These are phyloP conservation scores for Zosterops borbonicus DNA, from an alignment of 2,113 vertebrate genomes.

Conservation along the genomic window DNA sequence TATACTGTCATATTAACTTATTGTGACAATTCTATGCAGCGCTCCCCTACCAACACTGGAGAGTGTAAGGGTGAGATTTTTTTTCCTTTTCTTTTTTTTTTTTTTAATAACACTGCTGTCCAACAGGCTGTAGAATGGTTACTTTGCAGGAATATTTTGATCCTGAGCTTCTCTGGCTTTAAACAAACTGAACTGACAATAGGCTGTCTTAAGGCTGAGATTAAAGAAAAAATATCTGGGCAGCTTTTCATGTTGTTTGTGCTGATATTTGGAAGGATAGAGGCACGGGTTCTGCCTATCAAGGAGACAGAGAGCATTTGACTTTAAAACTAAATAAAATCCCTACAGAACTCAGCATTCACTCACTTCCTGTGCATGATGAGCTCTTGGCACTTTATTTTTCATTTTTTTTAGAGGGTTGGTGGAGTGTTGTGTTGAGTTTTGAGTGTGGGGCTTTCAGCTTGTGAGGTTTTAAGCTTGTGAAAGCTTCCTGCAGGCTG, in stretches of 20 bases:
- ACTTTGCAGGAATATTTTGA: neutral
- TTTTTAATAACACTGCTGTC: neutral
- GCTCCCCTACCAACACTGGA: neutral
- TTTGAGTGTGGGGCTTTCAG: neutral
- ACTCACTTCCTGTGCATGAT: neutral
- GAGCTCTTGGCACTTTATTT: neutral
- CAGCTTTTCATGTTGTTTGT: neutral
- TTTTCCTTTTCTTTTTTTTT: neutral
- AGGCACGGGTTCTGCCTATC: neutral
- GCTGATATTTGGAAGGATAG: neutral
- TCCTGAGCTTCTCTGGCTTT: neutral
- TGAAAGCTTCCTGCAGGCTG: neutral
- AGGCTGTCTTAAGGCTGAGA: conserved; percentile 1
- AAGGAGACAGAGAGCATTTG: neutral
- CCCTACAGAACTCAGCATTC: neutral
- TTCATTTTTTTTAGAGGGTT: neutral
- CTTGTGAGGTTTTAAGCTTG: neutral
- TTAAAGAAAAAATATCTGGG: neutral
- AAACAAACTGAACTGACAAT: neutral
- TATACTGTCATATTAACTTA: conserved; percentile 57
- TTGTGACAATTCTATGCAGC: neutral
- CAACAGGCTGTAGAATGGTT: neutral
- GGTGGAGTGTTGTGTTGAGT: neutral
- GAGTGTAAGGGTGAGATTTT: neutral
- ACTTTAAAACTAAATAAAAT: neutral